phyloP scores from a whole-genome alignment of 2,113 vertebrate genomes.

The Choloepus hoffmanni region DNA sequence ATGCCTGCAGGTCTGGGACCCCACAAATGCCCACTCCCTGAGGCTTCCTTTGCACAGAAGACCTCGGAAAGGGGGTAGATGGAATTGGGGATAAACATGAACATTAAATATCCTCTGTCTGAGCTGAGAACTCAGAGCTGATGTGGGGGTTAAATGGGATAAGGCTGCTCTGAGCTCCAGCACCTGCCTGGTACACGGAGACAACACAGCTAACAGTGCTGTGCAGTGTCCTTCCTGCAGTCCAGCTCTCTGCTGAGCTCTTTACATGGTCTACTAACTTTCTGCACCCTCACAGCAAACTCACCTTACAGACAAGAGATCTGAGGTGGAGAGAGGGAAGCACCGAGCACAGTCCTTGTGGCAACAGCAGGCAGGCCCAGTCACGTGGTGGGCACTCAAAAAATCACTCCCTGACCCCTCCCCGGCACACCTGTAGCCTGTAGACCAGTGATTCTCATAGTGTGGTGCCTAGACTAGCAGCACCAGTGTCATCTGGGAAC shows the following conservation, averaged over 20 bases:
- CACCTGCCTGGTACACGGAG: not conserved
- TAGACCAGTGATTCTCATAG: not conserved
- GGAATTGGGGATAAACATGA: not conserved
- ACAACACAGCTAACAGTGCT: not conserved
- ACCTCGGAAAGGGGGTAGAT: not conserved
- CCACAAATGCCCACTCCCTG: not conserved
- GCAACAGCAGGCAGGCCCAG: not conserved
- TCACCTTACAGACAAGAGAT: not conserved
- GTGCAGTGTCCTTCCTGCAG: accelerated
- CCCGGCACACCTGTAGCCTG: not conserved
- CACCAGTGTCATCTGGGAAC: not conserved
- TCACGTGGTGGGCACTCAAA: not conserved
- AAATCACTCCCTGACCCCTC: not conserved
- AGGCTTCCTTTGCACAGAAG: not conserved
- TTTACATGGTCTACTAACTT: not conserved
- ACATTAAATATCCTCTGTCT: not conserved
- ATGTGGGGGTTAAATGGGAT: accelerated
- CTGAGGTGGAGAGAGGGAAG: not conserved
- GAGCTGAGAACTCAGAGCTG: not conserved
- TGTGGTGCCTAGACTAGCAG: not conserved
- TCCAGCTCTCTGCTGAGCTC: accelerated
- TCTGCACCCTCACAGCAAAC: not conserved
- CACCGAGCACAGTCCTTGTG: not conserved
- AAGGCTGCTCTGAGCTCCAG: not conserved
- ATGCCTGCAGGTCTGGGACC: not conserved